Conservation (phyloP, 2,888 invertebrate species). For the Ichneumoninae sp. region DNA sequence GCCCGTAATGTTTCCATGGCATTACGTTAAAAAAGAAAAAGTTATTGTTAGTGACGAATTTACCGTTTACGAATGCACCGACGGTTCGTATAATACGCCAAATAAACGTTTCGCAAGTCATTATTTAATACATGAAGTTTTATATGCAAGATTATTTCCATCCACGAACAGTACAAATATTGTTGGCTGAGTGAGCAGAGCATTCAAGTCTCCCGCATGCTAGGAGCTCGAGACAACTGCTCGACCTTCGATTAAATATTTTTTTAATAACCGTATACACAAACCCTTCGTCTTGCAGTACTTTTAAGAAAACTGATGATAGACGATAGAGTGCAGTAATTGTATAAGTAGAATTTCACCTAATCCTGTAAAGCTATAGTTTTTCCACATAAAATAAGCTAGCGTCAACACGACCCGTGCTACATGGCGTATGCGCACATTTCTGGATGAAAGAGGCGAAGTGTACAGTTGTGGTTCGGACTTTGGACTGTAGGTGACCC, state of each 20-base stretch:
- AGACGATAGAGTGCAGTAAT: no score
- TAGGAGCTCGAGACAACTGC: not conserved
- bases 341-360: no score
- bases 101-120: not conserved
- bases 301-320: not conserved
- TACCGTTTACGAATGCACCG: not conserved
- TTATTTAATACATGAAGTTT: not conserved
- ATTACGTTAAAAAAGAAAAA: not conserved
- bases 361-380: no score
- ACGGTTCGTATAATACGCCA: not conserved
- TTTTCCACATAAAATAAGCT: no score
- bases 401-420: not conserved
- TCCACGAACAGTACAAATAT: not conserved
- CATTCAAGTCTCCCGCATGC: not conserved
- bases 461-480: not conserved
- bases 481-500: not conserved
- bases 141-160: not conserved
- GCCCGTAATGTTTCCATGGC: no score
- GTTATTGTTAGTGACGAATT: no score
- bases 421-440: not conserved
- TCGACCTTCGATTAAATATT: not conserved
- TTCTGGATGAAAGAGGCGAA: not conserved
- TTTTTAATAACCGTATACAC: no score
- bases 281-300: no score
- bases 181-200: not conserved